Evolutionary conservation across 2,888 invertebrate species (phyloP).

Genomic region (Apantesis nais): DNA sequence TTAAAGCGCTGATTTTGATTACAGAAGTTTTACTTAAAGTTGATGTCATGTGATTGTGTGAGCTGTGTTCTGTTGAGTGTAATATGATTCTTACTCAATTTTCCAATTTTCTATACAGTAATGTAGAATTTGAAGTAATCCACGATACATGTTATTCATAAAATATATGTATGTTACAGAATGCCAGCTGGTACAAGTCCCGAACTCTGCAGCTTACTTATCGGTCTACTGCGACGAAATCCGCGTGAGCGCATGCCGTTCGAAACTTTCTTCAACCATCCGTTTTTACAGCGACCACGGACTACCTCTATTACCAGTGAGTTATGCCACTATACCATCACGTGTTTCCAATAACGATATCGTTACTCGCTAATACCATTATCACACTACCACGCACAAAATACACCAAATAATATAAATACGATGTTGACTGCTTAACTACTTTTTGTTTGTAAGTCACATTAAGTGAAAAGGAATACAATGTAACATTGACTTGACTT

Average conservation of each 20-base stretch:
- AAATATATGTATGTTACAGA: slow-evolving; percentile 81
- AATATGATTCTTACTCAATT: too few species aligned
- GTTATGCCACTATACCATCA: slow-evolving; percentile 37
- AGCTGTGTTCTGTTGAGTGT: too few species aligned
- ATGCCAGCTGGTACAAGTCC: slow-evolving; percentile 97
- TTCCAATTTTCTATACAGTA: too few species aligned
- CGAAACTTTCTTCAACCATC: slow-evolving; percentile 97
- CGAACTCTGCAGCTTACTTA: slow-evolving; percentile 94
- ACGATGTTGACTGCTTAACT: slow-evolving; percentile 16
- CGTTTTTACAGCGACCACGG: slow-evolving; percentile 91
- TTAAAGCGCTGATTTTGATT: not conserved
- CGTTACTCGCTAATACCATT: slow-evolving; percentile 19
- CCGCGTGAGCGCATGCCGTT: slow-evolving; percentile 98
- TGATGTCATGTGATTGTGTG: not conserved
- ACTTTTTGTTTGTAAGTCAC: slow-evolving; percentile 25
- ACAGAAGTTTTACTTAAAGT: not conserved
- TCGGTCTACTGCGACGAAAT: slow-evolving; percentile 95
- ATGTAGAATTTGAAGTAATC: not conserved
- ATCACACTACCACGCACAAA: slow-evolving; percentile 19
- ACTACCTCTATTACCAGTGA: slow-evolving; percentile 81
- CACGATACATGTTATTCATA: not conserved
- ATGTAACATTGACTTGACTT: slow-evolving; percentile 43
- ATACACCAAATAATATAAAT: slow-evolving; percentile 15
- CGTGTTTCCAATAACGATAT: slow-evolving; percentile 22
- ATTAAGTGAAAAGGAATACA: slow-evolving; percentile 29